Conservation (phyloP, 1,140 invertebrate genomes). For the Maconellicoccus hirsutus region DNA sequence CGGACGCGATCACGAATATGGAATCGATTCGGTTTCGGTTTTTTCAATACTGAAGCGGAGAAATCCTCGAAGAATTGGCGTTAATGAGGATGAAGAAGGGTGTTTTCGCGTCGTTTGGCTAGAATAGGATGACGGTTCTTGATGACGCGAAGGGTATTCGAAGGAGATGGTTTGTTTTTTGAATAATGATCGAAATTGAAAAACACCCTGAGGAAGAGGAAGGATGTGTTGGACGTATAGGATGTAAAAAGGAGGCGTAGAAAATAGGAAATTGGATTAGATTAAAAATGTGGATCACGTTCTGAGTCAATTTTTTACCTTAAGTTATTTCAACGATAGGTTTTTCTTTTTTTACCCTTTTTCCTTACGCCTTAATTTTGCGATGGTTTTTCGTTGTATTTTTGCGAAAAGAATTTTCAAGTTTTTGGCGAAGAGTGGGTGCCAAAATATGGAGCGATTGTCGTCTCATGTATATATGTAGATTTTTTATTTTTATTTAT, state of each 20-base stretch:
- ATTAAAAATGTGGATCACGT: constrained; percentile 9
- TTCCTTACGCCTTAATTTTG: not conserved
- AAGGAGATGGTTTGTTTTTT: not conserved
- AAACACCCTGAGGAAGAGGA: too few relatives aligned
- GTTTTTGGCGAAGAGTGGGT: too few relatives aligned
- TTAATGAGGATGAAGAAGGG: too few relatives aligned
- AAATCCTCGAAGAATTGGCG: not conserved
- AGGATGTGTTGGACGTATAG: too few relatives aligned
- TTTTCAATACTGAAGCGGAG: too few relatives aligned
- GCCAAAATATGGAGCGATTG: too few relatives aligned
- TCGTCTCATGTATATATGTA: too few relatives aligned
- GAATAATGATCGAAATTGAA: not conserved
- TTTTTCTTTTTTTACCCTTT: not conserved
- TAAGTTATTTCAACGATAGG: not conserved
- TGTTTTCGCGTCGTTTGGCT: too few relatives aligned
- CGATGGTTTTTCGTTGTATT: not conserved
- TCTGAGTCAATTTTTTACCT: not conserved
- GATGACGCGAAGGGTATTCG: too few relatives aligned
- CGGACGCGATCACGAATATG: too few relatives aligned
- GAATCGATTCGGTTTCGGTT: too few relatives aligned
- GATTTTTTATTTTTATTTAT: not conserved
- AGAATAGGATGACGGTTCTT: too few relatives aligned
- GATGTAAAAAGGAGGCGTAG: not conserved
- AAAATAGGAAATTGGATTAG: constrained; percentile 4
- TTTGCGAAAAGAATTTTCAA: not conserved